Evolutionary conservation across 2,888 invertebrate species (phyloP).

Genomic region (Melinopterus prodromus): DNA sequence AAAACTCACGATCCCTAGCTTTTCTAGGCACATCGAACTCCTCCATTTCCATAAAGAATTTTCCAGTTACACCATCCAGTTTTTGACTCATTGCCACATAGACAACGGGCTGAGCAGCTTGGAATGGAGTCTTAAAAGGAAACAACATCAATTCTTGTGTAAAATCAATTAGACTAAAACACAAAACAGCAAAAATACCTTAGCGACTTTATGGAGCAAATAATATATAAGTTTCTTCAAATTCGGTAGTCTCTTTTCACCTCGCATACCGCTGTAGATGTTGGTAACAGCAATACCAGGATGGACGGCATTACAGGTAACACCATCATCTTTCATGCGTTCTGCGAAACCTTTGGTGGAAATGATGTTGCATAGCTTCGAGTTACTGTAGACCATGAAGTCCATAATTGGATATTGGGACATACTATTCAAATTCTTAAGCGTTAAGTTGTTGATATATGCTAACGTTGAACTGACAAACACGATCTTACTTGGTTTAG

Average conservation of each 20-base stretch:
- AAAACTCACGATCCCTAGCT: constrained; percentile 74
- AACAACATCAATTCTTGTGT: constrained; percentile 62
- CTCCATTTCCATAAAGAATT: constrained; percentile 44
- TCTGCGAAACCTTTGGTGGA: constrained; percentile 55
- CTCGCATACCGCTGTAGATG: constrained; percentile 71
- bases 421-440: constrained; percentile 77
- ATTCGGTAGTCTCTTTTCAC: constrained; percentile 6
- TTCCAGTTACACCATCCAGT: constrained; percentile 39
- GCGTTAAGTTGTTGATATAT: constrained; percentile 72
- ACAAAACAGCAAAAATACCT: constrained; percentile 20
- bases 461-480: constrained; percentile 58
- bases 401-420: constrained; percentile 62
- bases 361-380: constrained; percentile 55
- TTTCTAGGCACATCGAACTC: constrained; percentile 69
- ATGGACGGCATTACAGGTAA: constrained; percentile 56
- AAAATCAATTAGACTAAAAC: constrained; percentile 54
- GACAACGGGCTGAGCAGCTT: constrained; percentile 42
- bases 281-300: constrained; percentile 78
- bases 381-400: constrained; percentile 70
- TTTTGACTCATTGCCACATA: constrained; percentile 40
- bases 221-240: constrained; percentile 32
- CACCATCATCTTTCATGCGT: constrained; percentile 50
- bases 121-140: constrained; percentile 52
- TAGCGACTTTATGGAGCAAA: constrained; percentile 22
- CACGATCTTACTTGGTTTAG: constrained; percentile 53